phyloP scores from a whole-genome alignment of 1,140 invertebrate species.

The Vanessa atalanta region DNA sequence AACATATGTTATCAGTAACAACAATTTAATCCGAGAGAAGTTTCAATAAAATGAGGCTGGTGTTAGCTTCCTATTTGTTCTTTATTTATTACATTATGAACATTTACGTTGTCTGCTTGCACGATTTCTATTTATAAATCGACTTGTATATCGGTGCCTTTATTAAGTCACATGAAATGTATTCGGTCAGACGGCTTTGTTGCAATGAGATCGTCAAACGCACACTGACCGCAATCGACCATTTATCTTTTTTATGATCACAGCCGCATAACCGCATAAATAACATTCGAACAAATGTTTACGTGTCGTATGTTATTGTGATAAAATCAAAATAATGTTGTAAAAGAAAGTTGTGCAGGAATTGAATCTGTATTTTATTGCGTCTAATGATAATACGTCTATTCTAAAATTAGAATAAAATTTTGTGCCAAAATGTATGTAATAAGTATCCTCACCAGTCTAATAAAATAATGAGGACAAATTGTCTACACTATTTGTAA shows the following conservation, averaged over 20 bases:
- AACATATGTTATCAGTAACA: background rate
- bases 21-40: background rate
- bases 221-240: slow-evolving; percentile 47
- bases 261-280: background rate
- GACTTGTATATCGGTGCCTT: slow-evolving; percentile 27
- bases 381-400: slow-evolving; percentile 44
- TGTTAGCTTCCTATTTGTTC: background rate
- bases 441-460: slow-evolving; percentile 39
- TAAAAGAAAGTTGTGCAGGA: background rate
- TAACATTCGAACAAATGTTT: background rate
- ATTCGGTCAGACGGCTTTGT: slow-evolving; percentile 35
- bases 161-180: slow-evolving; percentile 36
- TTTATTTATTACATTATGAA: background rate
- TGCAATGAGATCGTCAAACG: slow-evolving; percentile 38
- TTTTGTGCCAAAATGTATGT: slow-evolving; percentile 54
- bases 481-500: slow-evolving; percentile 19
- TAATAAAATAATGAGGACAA: slow-evolving; percentile 14
- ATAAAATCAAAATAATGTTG: background rate
- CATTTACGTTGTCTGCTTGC: background rate
- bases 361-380: background rate
- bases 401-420: slow-evolving; percentile 57
- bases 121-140: slow-evolving; percentile 25
- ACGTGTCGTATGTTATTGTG: background rate
- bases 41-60: background rate
- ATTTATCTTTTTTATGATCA: slow-evolving; percentile 43